Evolutionary conservation across 2,888 invertebrate genomes (phyloP).

Genomic region (Mamestra brassicae): DNA sequence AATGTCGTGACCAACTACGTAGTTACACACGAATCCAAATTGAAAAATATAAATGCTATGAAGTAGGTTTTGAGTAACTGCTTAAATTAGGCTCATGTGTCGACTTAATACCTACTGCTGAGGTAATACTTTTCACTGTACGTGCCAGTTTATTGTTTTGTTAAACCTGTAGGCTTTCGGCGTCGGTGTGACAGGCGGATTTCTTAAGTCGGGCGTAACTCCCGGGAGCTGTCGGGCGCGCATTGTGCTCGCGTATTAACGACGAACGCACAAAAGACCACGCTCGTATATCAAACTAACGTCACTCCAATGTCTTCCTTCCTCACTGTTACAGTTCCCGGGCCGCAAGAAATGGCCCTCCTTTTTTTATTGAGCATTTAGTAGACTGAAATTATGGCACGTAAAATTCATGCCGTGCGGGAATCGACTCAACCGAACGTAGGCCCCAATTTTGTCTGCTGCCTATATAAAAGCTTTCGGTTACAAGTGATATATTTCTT

Average conservation of each 20-base stretch:
- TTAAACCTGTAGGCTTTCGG: conserved; percentile 63
- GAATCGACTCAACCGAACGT: conserved; percentile 66
- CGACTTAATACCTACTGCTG: background rate
- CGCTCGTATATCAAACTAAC: conserved; percentile 90
- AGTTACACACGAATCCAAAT: background rate
- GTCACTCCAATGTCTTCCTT: conserved; percentile 90
- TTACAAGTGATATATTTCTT: conserved; percentile 61
- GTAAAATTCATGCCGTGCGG: conserved; percentile 79
- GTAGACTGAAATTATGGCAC: conserved; percentile 83
- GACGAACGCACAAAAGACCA: conserved; percentile 88
- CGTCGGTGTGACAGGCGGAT: conserved; percentile 75
- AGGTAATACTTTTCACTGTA: background rate
- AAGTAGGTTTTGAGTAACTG: background rate
- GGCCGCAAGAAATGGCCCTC: conserved; percentile 83
- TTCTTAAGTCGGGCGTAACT: conserved; percentile 85
- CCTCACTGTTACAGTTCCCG: conserved; percentile 84
- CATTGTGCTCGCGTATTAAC: conserved; percentile 88
- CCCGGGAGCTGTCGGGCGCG: conserved; percentile 80
- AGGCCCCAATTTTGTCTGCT: conserved; percentile 63
- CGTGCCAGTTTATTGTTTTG: conserved; percentile 24
- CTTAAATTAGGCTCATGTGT: no score
- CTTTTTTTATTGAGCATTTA: conserved; percentile 88
- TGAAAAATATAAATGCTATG: background rate
- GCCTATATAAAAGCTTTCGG: conserved; percentile 49
- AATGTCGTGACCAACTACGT: background rate